A percentile compares a stretch with the other conserved stretches of the same genome.
These are phyloP conservation scores for Thymallus thymallus DNA, from an alignment of 2,113 vertebrate species.

Conservation along the genomic window DNA sequence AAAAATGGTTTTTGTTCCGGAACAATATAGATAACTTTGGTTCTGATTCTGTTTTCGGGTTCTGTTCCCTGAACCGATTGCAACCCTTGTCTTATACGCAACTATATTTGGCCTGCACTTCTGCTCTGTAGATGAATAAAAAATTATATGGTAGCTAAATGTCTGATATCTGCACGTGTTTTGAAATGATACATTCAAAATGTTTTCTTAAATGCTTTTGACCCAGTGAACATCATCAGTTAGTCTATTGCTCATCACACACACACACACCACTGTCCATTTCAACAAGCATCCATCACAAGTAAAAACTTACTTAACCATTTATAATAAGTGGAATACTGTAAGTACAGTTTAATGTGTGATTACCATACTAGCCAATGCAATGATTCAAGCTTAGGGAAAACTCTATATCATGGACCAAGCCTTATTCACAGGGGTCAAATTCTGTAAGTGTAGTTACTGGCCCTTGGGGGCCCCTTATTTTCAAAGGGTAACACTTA, in stretches of 20 bases:
- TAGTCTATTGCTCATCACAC: not conserved
- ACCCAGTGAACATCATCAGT: not conserved
- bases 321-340: not conserved
- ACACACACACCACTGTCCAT: not conserved
- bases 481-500: constrained; percentile 38
- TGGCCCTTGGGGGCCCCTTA: constrained; percentile 22
- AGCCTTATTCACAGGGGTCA: not conserved
- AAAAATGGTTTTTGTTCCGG: no score
- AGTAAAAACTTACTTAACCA: not conserved
- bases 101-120: no score
- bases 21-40: no score
- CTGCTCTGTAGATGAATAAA: not conserved
- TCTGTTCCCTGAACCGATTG: no score
- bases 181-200: not conserved
- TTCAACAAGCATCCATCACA: not conserved
- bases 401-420: not conserved
- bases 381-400: not conserved
- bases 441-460: constrained; percentile 10
- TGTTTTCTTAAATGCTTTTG: not conserved
- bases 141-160: not conserved
- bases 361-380: not conserved
- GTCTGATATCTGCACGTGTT: not conserved
- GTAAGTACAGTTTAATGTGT: not conserved
- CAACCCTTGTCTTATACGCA: no score
- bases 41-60: no score